Conservation (phyloP, 2,888 invertebrate genomes). For the Leucania comma region DNA sequence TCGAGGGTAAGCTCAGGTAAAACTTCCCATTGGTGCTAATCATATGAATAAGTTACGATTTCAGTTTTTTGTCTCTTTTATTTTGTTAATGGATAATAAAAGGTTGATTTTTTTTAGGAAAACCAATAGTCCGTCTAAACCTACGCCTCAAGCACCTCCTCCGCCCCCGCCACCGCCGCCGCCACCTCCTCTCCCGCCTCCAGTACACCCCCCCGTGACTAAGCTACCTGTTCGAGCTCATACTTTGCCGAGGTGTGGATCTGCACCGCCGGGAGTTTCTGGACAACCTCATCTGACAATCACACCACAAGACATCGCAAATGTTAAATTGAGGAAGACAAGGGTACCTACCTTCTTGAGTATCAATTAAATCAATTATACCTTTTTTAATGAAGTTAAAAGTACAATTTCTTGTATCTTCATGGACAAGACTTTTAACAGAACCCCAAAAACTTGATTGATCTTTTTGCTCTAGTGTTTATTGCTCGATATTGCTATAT, state of each 20-base stretch:
- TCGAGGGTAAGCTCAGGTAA: slow-evolving; percentile 85
- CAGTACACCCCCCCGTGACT: slow-evolving; percentile 64
- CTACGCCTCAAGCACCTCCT: slow-evolving; percentile 63
- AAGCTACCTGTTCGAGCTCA: slow-evolving; percentile 76
- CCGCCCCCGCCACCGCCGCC: slow-evolving; percentile 81
- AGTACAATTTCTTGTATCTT: too few relatives aligned
- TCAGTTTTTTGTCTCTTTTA: neutral
- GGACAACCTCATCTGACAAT: slow-evolving; percentile 81
- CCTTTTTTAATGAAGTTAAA: neutral
- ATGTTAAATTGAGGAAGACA: slow-evolving; percentile 85
- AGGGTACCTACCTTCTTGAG: slow-evolving; percentile 77
- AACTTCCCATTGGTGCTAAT: slow-evolving; percentile 39
- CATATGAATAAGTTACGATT: slow-evolving; percentile 1
- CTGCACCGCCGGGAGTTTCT: slow-evolving; percentile 81
- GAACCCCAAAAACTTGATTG: neutral
- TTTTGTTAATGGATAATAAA: neutral
- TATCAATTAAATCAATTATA: neutral
- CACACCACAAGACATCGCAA: slow-evolving; percentile 87
- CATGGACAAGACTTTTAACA: too few relatives aligned
- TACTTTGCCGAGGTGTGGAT: slow-evolving; percentile 84
- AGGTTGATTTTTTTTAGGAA: slow-evolving; percentile 53
- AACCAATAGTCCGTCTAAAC: slow-evolving; percentile 60
- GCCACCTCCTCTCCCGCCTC: slow-evolving; percentile 72
- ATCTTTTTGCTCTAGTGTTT: neutral
- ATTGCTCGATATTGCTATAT: too few relatives aligned